Evolutionary conservation across 2,113 vertebrate species (phyloP).

Genomic region (Lampris incognitus): DNA sequence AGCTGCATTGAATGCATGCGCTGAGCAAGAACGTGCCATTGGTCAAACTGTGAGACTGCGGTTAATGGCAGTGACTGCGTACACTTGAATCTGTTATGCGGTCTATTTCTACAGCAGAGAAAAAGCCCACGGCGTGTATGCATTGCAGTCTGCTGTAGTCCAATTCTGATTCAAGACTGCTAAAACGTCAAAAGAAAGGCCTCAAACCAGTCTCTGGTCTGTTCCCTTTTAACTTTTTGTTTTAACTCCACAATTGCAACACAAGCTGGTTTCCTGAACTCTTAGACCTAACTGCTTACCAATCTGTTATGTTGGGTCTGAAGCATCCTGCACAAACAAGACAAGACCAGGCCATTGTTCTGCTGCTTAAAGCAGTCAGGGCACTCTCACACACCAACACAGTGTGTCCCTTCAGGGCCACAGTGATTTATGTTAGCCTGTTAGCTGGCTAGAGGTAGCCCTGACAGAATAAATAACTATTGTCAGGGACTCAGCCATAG

Average conservation of each 20-base stretch:
- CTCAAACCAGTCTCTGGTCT: not conserved
- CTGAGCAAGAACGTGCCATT: no score
- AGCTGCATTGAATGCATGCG: no score
- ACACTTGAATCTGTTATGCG: no score
- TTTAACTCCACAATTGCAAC: not conserved
- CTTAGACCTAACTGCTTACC: constrained; percentile 4
- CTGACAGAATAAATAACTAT: constrained; percentile 25
- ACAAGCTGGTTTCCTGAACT: constrained; percentile 13
- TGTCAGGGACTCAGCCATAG: no score
- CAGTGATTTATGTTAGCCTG: constrained; percentile 39
- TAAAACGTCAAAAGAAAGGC: no score
- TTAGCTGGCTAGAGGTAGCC: constrained; percentile 3
- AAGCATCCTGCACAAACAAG: constrained; percentile 61
- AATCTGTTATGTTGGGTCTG: constrained; percentile 29
- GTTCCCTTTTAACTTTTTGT: constrained; percentile 21
- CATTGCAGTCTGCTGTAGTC: no score
- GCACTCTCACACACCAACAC: constrained; percentile 4
- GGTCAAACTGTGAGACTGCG: no score
- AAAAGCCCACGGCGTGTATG: no score
- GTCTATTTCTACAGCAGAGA: no score
- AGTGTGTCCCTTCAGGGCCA: constrained; percentile 13
- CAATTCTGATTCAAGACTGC: no score
- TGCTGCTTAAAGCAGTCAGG: not conserved
- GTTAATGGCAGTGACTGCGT: no score
- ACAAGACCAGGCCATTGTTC: constrained; percentile 57